Conservation (phyloP, 2,113 vertebrate genomes). For the Chiloscyllium plagiosum region DNA sequence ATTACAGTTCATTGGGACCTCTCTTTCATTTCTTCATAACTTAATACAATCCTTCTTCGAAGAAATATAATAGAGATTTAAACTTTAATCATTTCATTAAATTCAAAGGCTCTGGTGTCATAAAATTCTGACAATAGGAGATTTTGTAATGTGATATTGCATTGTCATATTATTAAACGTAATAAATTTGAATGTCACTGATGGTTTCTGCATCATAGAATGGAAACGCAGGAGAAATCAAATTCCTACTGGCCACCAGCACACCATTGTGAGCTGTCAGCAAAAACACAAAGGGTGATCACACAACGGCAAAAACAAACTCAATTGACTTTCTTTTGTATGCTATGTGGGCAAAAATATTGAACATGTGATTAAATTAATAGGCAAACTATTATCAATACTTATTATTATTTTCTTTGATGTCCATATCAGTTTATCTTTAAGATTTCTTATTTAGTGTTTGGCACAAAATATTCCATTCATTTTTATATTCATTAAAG, state of each 20-base stretch:
- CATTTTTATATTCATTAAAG: neutral
- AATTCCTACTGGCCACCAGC: neutral
- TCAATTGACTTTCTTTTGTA: neutral
- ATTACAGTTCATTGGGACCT: neutral
- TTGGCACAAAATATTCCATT: neutral
- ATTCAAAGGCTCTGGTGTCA: slow-evolving; percentile 11
- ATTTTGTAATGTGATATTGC: slow-evolving; percentile 14
- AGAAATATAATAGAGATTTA: neutral
- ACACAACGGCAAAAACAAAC: neutral
- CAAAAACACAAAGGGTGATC: neutral
- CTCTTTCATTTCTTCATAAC: slow-evolving; percentile 14
- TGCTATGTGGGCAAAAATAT: neutral
- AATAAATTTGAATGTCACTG: neutral
- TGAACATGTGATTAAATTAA: neutral
- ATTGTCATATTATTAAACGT: slow-evolving; percentile 10
- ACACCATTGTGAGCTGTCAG: neutral
- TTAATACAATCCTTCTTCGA: neutral
- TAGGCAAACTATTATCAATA: neutral
- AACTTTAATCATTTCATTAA: slow-evolving; percentile 17
- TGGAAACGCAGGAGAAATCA: neutral
- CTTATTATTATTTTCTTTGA: neutral
- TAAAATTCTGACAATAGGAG: neutral
- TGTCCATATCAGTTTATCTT: neutral
- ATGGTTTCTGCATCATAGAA: neutral
- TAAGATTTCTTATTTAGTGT: neutral